These are phyloP conservation scores for Irena cyanogastra DNA, from an alignment of 2,113 vertebrate genomes.

Conservation along the genomic window DNA sequence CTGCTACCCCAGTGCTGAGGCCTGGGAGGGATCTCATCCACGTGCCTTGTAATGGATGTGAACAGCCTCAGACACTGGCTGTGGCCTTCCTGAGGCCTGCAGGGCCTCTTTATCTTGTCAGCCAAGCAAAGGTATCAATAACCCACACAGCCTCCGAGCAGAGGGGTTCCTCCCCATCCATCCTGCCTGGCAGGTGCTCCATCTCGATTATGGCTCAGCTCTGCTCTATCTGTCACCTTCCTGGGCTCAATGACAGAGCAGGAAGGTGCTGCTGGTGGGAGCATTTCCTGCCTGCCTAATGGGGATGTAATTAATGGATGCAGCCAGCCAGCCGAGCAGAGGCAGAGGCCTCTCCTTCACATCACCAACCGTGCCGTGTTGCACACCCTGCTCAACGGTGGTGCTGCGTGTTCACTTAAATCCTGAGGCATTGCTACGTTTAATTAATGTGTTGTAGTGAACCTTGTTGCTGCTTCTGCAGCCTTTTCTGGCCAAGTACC, in stretches of 20 bases:
- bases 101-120: not conserved
- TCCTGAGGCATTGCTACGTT: not conserved
- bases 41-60: not conserved
- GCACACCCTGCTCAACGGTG: not conserved
- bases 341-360: not conserved
- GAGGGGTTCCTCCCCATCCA: not conserved
- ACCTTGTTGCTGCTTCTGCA: not conserved
- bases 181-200: not conserved
- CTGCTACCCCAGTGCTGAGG: not conserved
- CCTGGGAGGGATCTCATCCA: not conserved
- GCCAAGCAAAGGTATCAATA: not conserved
- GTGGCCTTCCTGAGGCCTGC: not conserved
- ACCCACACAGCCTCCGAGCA: not conserved
- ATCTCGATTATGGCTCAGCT: not conserved
- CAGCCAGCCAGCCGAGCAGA: not conserved
- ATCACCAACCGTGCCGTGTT: not conserved
- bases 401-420: not conserved
- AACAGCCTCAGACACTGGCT: not conserved
- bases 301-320: not conserved
- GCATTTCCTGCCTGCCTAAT: not conserved
- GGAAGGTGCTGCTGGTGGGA: not conserved
- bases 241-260: not conserved
- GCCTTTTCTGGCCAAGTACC: not conserved
- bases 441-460: not conserved
- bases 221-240: not conserved